Base-by-base conservation (phyloP, 2,797 vertebrate genomes). In the Poecilia picta region DNA sequence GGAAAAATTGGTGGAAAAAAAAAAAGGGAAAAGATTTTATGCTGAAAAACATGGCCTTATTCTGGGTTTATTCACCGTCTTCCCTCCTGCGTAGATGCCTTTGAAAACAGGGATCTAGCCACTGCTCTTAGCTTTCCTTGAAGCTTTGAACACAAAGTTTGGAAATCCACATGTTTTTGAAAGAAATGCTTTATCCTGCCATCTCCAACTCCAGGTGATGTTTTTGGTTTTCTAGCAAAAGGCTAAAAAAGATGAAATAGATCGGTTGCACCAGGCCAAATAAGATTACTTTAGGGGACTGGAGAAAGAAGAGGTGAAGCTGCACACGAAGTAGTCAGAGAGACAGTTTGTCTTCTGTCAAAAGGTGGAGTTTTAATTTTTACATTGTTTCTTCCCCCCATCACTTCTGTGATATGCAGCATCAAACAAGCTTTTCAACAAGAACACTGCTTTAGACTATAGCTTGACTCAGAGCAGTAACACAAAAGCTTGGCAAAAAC, bases 61-160 rank as follows among this genome's bases (percentile, higher is more conserved):
- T 77, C 72, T 51, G 36, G 45, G 70, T 75, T 75, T 75, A 72
- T 81, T 77, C 80, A 77, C 25, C 33, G 72, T 71, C 80, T 81
- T 45, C 46, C 70, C 76, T 75, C 62, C 49, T 73, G 80, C 33
- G 18, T 83, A 2, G 0, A 23, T 71, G 75, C 62, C 74, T 89
- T 88, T 89, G 77, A 91, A 86, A 83, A 64, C 13, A 85, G 25
- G 73, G 68, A 74, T 76, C 70, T 84, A 71, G 85, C 87, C 70
- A 3, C 81, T 31, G 20, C 41, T 46, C 2, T 77, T 33, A 81
- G 66, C 78, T 81, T 74, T 77, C 84, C 64, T 83, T 39, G 68
- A 88, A 87, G 80, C 78, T 53, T 82, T 31, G 59, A 53, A 89
- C 74, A 71, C 77, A 8, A 74, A 71, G 74, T 85, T 88, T 82